phyloP scores from a whole-genome alignment of 2,797 vertebrate species.

The Enteromius radiatus region DNA sequence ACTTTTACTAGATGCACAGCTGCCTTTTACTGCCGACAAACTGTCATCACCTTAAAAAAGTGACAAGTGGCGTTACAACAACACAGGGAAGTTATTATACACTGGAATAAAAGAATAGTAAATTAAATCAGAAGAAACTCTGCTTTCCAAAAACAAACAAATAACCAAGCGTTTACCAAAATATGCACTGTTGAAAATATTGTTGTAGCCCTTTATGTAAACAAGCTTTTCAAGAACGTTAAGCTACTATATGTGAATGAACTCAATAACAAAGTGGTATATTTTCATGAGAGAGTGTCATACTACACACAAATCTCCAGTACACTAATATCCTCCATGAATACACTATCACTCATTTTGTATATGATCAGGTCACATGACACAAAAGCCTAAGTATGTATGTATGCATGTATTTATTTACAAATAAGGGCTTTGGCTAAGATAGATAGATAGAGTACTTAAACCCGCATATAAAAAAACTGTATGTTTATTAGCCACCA shows the following conservation, averaged over 20 bases:
- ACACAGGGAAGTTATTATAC: slow-evolving; percentile 18
- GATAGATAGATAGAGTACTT: neutral
- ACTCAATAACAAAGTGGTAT: neutral
- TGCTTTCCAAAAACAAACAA: slow-evolving; percentile 5
- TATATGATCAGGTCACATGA: neutral
- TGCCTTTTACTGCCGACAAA: slow-evolving; percentile 79
- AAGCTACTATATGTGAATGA: neutral
- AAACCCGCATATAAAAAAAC: neutral
- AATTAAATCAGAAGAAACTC: neutral
- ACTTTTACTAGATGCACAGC: slow-evolving; percentile 80
- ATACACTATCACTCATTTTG: neutral
- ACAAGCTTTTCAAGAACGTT: slow-evolving; percentile 1
- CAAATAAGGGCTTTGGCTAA: neutral
- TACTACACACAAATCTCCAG: neutral
- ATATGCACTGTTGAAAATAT: neutral
- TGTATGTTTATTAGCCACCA: neutral
- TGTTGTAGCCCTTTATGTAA: neutral
- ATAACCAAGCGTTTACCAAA: slow-evolving; percentile 11
- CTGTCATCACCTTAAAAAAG: slow-evolving; percentile 68
- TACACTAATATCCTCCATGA: neutral
- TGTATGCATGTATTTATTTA: neutral
- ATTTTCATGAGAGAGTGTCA: neutral
- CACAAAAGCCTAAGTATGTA: neutral
- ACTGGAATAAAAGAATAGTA: neutral
- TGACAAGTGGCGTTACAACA: slow-evolving; percentile 4